Evolutionary conservation across 2,113 vertebrate species (phyloP), one percentile per base, ranked within the genome.

Genomic region (Pelusios castaneus): DNA sequence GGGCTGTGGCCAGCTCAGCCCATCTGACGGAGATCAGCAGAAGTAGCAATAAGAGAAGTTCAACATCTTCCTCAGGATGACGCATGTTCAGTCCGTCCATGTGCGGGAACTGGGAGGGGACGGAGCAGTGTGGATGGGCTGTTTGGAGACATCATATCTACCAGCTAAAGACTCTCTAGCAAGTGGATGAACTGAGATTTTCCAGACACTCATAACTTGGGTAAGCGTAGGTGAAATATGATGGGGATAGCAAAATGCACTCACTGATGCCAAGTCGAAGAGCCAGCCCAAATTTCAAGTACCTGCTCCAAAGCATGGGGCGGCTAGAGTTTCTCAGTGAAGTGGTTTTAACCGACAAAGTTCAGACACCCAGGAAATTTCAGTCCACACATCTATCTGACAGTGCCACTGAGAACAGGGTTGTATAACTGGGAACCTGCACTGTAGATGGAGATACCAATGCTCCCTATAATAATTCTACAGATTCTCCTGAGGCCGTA

Each of bases 1-100:
- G 6, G 0, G 2, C 54, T 19, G 41, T 67, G 75, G 27, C 19
- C 31, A 51, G 70, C 84, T 67, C 2, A 1, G 0, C 2, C 1
- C 8, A 41, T 91, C 21, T 79, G 19, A 7, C 17, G 58, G 10
- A 88, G 8, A n/a, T 45, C 14, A 11, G 27, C 21, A 56, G 27
- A 3, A 45, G 80, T 84, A 19, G 6, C 34, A 47, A 70, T 38
- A n/a, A 19, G 1, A 3, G 21, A 85, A 81, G 1, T 60, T 70
- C 90, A 60, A 10, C 51, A 89, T n/a, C 38, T 83, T 2, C 11
- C 43, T 7, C 34, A 76, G 54, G 17, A 14, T 29, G 43, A 84
- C 27, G 78, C 31, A 21, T 29, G 63, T 19, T 70, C n/a, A 19
- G 34, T 70, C 63, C n/a, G 38, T 13, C 19, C n/a, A 70, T 21